These are phyloP conservation scores for Piprites chloris DNA, from an alignment of 2,113 vertebrate species.

Conservation along the genomic window DNA sequence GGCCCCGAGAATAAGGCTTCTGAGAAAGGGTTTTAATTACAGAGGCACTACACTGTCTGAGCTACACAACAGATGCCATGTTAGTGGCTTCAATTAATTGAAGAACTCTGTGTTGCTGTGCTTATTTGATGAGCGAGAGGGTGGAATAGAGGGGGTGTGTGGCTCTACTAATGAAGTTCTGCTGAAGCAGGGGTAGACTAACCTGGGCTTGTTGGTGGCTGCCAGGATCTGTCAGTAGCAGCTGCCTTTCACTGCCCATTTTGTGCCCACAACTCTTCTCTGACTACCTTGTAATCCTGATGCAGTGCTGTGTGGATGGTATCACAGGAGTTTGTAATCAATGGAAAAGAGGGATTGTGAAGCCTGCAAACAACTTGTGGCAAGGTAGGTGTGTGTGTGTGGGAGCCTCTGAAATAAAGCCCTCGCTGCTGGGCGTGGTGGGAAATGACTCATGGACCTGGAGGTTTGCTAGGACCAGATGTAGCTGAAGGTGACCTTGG, in stretches of 20 bases:
- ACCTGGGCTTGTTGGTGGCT: not conserved
- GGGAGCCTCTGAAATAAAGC: not conserved
- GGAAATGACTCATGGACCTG: not conserved
- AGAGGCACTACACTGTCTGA: not conserved
- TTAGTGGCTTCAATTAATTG: not conserved
- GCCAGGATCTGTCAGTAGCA: not conserved
- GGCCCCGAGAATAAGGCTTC: not conserved
- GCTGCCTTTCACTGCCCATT: not conserved
- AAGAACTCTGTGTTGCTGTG: not conserved
- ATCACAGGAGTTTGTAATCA: not conserved
- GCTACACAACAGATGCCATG: rapidly evolving
- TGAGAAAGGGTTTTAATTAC: not conserved
- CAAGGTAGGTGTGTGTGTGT: not conserved
- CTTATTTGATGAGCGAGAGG: not conserved
- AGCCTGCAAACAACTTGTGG: not conserved
- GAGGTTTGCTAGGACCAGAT: not conserved
- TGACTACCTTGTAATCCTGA: not conserved
- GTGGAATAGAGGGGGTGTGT: not conserved
- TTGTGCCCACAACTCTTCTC: not conserved
- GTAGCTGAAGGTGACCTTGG: not conserved
- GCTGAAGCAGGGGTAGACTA: not conserved
- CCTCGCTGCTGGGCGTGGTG: not conserved
- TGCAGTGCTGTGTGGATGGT: not conserved
- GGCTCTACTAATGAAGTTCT: not conserved
- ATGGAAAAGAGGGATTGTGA: not conserved